These are phyloP conservation scores for Spinus pinus DNA, from an alignment of 2,797 vertebrate species.

Conservation along the genomic window DNA sequence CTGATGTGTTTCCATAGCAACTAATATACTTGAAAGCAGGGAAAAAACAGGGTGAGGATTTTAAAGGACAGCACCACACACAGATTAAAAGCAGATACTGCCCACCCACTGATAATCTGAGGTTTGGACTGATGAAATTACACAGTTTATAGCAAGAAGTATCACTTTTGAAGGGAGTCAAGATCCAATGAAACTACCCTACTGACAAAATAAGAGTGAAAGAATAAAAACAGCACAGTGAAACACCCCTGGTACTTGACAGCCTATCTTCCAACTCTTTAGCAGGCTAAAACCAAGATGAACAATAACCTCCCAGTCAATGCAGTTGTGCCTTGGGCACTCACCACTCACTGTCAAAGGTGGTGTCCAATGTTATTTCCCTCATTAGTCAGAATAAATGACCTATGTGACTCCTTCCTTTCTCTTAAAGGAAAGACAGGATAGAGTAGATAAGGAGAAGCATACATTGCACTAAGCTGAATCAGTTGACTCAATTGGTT, in stretches of 20 bases:
- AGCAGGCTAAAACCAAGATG: neutral
- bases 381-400: neutral
- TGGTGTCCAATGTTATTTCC: neutral
- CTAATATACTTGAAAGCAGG: slow-evolving; percentile 24
- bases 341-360: neutral
- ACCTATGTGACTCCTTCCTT: neutral
- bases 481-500: neutral
- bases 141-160: neutral
- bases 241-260: neutral
- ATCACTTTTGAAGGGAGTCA: neutral
- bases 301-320: neutral
- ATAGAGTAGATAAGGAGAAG: neutral
- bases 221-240: neutral
- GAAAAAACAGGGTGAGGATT: neutral
- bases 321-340: neutral
- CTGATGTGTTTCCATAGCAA: slow-evolving; percentile 51
- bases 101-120: neutral
- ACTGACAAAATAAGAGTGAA: neutral
- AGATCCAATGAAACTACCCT: neutral
- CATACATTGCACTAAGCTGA: neutral
- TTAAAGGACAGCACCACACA: neutral
- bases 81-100: neutral
- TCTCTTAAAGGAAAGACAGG: neutral
- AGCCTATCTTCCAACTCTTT: neutral
- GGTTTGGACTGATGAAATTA: neutral